A percentile compares a stretch with the other conserved stretches of the same genome.
These are phyloP conservation scores for Serinus canaria DNA, from an alignment of 2,113 vertebrate species.

Conservation along the genomic window DNA sequence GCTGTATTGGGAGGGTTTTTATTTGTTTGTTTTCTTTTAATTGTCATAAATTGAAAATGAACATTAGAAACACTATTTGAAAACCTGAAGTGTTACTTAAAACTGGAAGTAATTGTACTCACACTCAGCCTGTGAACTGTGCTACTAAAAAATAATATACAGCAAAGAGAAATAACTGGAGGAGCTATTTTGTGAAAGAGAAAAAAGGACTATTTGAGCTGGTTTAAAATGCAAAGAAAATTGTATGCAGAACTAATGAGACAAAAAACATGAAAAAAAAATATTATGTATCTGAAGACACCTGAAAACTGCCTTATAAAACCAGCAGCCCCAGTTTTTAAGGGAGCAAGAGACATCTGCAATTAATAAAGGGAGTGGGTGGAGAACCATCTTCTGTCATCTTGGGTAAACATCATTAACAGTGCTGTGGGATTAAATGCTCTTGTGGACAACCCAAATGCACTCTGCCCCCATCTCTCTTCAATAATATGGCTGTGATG, in stretches of 20 bases:
- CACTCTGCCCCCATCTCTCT: not conserved
- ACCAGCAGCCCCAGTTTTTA: not conserved
- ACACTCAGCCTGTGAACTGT: not conserved
- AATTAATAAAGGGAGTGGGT: not conserved
- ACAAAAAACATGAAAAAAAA: not conserved
- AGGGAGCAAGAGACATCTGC: not conserved
- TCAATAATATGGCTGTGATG: fast-evolving
- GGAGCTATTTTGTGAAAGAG: not conserved
- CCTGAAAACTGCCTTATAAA: not conserved
- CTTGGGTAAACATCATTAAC: not conserved
- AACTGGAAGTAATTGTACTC: not conserved
- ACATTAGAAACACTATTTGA: not conserved
- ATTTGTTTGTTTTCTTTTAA: not conserved
- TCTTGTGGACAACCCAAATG: not conserved
- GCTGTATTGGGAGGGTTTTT: not conserved
- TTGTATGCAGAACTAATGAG: not conserved
- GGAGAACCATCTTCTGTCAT: not conserved
- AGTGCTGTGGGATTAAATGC: not conserved
- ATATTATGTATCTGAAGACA: not conserved
- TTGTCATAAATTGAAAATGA: not conserved
- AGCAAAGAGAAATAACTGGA: not conserved
- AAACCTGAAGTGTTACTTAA: not conserved
- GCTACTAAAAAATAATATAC: not conserved
- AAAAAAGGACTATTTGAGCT: not conserved
- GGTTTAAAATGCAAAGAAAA: not conserved